Evolutionary conservation across 1,140 invertebrate genomes (phyloP).

Genomic region (Lineus longissimus): DNA sequence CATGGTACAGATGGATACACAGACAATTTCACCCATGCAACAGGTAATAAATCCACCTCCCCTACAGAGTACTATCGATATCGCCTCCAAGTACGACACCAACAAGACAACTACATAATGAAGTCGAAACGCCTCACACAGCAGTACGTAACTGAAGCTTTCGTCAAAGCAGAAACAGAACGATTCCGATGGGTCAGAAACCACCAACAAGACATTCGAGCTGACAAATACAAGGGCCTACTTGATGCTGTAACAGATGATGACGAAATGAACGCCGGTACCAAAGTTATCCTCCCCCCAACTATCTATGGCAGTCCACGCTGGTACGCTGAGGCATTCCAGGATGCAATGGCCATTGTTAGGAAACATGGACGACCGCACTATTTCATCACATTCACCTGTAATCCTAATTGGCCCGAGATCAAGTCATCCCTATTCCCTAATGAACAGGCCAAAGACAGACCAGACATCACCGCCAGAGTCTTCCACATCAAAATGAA

Average conservation of each 20-base stretch:
- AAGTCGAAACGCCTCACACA: constrained; percentile 45
- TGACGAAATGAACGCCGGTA: constrained; percentile 30
- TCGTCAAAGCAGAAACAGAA: constrained; percentile 44
- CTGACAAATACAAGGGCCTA: constrained; percentile 30
- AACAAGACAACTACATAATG: constrained; percentile 30
- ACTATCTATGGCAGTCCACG: constrained; percentile 48
- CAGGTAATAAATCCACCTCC: constrained; percentile 1
- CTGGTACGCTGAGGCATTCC: constrained; percentile 52
- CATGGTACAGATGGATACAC: neutral
- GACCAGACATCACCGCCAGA: constrained; percentile 53
- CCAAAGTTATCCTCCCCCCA: constrained; percentile 50
- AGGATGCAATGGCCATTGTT: constrained; percentile 58
- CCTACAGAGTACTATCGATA: constrained; percentile 19
- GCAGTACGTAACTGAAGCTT: constrained; percentile 53
- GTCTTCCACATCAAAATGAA: constrained; percentile 57
- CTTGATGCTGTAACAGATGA: constrained; percentile 24
- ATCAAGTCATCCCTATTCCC: constrained; percentile 39
- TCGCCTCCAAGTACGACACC: constrained; percentile 9
- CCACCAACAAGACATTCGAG: constrained; percentile 28
- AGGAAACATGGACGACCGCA: constrained; percentile 52
- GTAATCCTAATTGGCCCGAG: constrained; percentile 57
- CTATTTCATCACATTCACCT: constrained; percentile 58
- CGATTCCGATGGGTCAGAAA: constrained; percentile 31
- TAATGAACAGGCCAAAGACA: constrained; percentile 34
- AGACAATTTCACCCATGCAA: neutral